Evolutionary conservation across 2,888 invertebrate genomes (phyloP).

Genomic region (Physocephala rufipes): DNA sequence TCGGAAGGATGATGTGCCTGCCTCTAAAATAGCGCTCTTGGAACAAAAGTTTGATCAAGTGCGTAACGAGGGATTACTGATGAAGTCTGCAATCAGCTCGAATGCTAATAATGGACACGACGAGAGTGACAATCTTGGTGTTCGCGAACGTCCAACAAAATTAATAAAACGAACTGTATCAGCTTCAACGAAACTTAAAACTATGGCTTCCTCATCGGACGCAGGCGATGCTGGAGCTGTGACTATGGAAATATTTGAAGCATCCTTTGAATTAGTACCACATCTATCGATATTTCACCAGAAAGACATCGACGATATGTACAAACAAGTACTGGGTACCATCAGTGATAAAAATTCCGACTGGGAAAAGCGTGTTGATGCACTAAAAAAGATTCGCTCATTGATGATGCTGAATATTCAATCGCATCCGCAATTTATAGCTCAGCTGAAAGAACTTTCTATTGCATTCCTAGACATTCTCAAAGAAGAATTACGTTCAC

Average conservation of each 20-base stretch:
- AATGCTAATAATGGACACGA: constrained; percentile 60
- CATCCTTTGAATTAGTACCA: constrained; percentile 85
- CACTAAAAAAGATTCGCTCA: constrained; percentile 85
- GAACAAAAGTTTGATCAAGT: constrained; percentile 89
- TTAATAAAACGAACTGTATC: constrained; percentile 67
- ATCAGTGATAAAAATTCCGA: constrained; percentile 85
- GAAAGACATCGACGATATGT: constrained; percentile 83
- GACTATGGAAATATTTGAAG: constrained; percentile 87
- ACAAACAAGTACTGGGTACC: constrained; percentile 77
- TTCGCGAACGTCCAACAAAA: constrained; percentile 64
- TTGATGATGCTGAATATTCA: constrained; percentile 83
- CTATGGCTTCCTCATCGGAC: constrained; percentile 32
- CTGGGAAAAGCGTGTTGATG: constrained; percentile 95
- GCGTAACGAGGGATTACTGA: constrained; percentile 78
- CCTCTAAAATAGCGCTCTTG: constrained; percentile 75
- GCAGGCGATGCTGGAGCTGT: constrained; percentile 81
- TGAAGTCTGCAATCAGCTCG: constrained; percentile 73
- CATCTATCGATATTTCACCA: constrained; percentile 83
- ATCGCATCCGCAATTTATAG: constrained; percentile 73
- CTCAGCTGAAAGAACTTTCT: constrained; percentile 80
- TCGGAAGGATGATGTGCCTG: constrained; percentile 79
- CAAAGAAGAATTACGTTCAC: constrained; percentile 89
- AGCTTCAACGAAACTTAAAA: constrained; percentile 44
- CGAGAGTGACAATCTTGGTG: constrained; percentile 66
- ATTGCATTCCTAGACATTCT: constrained; percentile 83